A percentile compares a stretch with the other conserved stretches of the same genome.
Conservation (phyloP, 1,140 invertebrate species). For the Globodera rostochiensis region DNA sequence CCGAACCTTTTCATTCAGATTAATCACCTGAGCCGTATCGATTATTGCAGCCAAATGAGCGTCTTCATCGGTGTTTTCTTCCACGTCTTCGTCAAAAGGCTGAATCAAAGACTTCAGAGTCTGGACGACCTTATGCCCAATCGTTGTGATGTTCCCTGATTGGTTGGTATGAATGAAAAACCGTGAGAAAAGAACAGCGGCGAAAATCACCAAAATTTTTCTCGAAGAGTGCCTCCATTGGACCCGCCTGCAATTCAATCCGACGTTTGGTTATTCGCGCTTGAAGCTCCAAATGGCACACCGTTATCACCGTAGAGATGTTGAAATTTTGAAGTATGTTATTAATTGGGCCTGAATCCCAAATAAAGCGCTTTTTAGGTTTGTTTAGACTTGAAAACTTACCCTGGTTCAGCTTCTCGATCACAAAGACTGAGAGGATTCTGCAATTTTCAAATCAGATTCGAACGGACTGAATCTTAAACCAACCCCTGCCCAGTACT, state of each 20-base stretch:
- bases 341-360: slow-evolving; percentile 30
- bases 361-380: no score
- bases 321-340: slow-evolving; percentile 45
- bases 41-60: slow-evolving; percentile 32
- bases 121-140: slow-evolving; percentile 38
- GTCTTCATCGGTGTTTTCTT: slow-evolving; percentile 38
- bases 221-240: slow-evolving; percentile 44
- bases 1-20: not conserved
- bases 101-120: slow-evolving; percentile 26
- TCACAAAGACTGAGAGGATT: slow-evolving; percentile 40
- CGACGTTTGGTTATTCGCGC: slow-evolving; percentile 27
- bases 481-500: slow-evolving; percentile 35
- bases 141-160: slow-evolving; percentile 10
- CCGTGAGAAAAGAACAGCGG: not conserved
- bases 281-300: slow-evolving; percentile 49
- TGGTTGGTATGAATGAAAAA: not conserved
- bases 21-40: slow-evolving; percentile 25
- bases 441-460: not conserved
- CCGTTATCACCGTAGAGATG: slow-evolving; percentile 36
- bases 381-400: no score
- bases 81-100: slow-evolving; percentile 39
- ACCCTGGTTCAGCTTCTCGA: slow-evolving; percentile 25
- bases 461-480: not conserved
- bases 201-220: slow-evolving; percentile 43
- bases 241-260: slow-evolving; percentile 35